Base-by-base conservation (phyloP, 2,113 vertebrate species). In the Tragelaphus scriptus region DNA sequence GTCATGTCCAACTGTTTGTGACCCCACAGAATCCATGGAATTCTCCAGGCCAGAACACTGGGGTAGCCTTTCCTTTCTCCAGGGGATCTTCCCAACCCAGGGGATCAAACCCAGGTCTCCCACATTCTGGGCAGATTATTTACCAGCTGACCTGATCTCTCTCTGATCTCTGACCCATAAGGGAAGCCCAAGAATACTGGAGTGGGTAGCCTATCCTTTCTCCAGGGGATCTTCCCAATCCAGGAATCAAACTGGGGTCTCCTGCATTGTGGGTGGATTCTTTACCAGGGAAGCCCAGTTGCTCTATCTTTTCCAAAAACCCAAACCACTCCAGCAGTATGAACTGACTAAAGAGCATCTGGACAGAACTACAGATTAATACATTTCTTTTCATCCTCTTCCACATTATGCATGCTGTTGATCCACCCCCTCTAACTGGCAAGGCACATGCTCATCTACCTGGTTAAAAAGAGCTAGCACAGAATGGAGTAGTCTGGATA, bases 81-180 rank as follows among this genome's bases (percentile, higher is more conserved):
- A 71, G 68, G 19, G n/a, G n/a, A 40, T 71, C 10, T n/a, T 71
- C 68, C n/a, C n/a, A 71, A 71, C 19, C 19, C 68, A 71, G n/a
- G 65, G n/a, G n/a, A 36, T 11, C 4, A 1, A 71, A 71, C 8
- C 17, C n/a, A 71, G 8, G 65, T 71, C n/a, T 71, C n/a, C 17
- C 2, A 2, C n/a, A 1, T 5, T 36, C n/a, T 2, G 2, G 65
- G 17, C 0, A 4, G 65, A 68, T 68, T 68, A 17, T 68, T 68
- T 10, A 68, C 17, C 4, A 36, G 65, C 65, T 21, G 8, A 68
- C 32, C 17, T 40, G 40, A 40, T 40, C 40, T 40, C 40, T 40
- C 40, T 40, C 40, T 40, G 40, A 40, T 40, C 40, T 40, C 65
- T 21, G 8, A 68, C 32, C 17, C 32, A 36, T 9, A 10, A 36